Base-by-base conservation (phyloP, 2,888 invertebrate species). In the Philonicus albiceps region DNA sequence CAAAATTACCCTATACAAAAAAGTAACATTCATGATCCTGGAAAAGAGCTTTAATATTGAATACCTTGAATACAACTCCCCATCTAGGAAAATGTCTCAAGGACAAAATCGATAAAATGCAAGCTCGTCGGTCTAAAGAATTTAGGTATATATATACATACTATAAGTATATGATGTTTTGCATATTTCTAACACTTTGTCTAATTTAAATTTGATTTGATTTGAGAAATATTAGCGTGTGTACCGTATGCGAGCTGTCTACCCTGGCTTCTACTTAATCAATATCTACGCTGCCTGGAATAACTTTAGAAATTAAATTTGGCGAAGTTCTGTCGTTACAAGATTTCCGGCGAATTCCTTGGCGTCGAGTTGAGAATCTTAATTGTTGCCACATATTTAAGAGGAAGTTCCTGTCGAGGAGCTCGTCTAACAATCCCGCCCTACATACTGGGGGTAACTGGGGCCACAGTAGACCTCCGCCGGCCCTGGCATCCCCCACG, bases 301-400 rank as follows among this genome's bases (percentile, higher is more conserved):
- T 76, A 76, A 76, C 40, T 76, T 76, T 22, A 40, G 40, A 76
- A 37, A 76, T 76, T 76, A 40, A 40, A 76, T 76, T 76, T 76
- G 76, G 40, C 1, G 27, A 76, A 76, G 19, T 37, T 40, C 37
- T 34, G 43, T 76, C 40, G 76, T 40, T 22, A 37, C 37, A 64
- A 64, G 7, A 64, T 64, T 64, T 27, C 64, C 64, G 11, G 27
- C 3, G 27, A 64, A 64, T 64, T 64, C 27, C 64, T 64, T 19
- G 19, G 64, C 27, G 7, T 27, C 64, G 64, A 64, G 22, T 64
- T 27, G 11, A 11, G 64, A 19, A 64, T 64, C 64, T 64, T 64
- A 64, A 64, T 64, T 64, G 64, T 64, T 64, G 64, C 64, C 13
- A 27, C 27, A 64, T 27, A 27, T 27, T 64, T 64, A 64, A 64